Base-by-base conservation (phyloP, 2,888 invertebrate species). In the Agrochola litura region DNA sequence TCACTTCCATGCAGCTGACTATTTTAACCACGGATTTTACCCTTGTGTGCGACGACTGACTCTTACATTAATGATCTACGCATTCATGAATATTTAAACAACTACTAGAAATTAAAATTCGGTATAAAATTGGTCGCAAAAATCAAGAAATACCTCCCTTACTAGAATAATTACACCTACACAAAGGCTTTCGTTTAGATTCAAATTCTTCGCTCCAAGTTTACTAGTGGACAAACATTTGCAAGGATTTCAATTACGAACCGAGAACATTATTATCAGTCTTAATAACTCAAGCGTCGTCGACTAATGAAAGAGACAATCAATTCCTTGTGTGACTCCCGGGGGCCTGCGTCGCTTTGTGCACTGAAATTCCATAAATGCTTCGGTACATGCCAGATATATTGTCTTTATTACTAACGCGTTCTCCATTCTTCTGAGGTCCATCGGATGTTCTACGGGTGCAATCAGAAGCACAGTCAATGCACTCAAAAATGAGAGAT, bases 171-270 rank as follows among this genome's bases (percentile, higher is more conserved):
- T 22, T 43, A 43, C 58, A 65, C 41, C 8, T 19, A 52, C 22
- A 49, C 22, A 58, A 37, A 56, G 58, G 63, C 25, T 82, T 82
- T n/a, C 22, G 73, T 56, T 58, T 25, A 22, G 16, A 65, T 81
- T 52, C 3, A 73, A n/a, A 30, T 43, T 78, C 16, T 58, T 14
- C 6, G 8, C 6, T 10, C 43, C 16, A 43, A 78, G 3, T 81
- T 64, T 37, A 16, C 19, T 58, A 22, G 37, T n/a, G 0, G 14
- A n/a, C 9, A 43, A 52, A 37, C 37, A 77, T 56, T 77, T 80
- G 19, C 30, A 52, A 52, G 30, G 10, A 79, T 43, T 60, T 52
- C n/a, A 19, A 60, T n/a, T 60, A 30, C 6, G n/a, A 56, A 60
- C 30, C 1, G n/a, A n/a, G 30, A 46, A 19, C 22, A 46, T 12